A percentile compares a stretch with the other conserved stretches of the same genome.
Evolutionary conservation across 2,113 vertebrate species (phyloP).

Genomic region (Percopsis transmontana): DNA sequence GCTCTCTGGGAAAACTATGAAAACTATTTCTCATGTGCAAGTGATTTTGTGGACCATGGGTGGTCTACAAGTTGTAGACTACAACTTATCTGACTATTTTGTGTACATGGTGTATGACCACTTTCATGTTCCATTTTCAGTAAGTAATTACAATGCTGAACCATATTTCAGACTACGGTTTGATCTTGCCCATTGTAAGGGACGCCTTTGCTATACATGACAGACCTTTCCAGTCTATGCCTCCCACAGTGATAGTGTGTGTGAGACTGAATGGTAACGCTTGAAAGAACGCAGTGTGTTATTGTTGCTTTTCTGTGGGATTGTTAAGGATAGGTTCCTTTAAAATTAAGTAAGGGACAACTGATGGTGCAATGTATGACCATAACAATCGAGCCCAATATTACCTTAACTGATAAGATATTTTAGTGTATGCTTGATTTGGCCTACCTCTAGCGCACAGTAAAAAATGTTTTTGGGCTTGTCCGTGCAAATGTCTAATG

Average conservation of each 20-base stretch:
- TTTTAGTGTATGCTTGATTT: no score
- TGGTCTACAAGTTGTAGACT: no score
- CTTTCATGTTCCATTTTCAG: background rate
- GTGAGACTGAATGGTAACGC: slow-evolving; percentile 36
- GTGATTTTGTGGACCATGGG: no score
- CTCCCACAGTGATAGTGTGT: slow-evolving; percentile 22
- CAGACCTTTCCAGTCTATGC: slow-evolving; percentile 56
- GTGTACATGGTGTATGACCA: no score
- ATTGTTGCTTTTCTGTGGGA: slow-evolving; percentile 6
- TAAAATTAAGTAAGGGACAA: background rate
- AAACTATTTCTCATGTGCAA: background rate
- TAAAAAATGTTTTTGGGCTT: no score
- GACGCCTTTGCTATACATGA: slow-evolving; percentile 18
- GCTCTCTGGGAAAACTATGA: background rate
- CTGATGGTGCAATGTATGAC: background rate
- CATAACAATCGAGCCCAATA: background rate
- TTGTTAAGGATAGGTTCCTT: background rate
- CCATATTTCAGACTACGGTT: background rate
- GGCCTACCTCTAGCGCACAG: no score
- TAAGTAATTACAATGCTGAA: slow-evolving; percentile 11
- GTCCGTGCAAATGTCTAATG: background rate
- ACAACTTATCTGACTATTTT: no score
- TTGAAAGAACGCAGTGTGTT: slow-evolving; percentile 30
- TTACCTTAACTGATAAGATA: background rate
- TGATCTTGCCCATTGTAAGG: slow-evolving; percentile 33